Base-by-base conservation (phyloP, 2,888 invertebrate genomes). In the Zootermopsis nevadensis region DNA sequence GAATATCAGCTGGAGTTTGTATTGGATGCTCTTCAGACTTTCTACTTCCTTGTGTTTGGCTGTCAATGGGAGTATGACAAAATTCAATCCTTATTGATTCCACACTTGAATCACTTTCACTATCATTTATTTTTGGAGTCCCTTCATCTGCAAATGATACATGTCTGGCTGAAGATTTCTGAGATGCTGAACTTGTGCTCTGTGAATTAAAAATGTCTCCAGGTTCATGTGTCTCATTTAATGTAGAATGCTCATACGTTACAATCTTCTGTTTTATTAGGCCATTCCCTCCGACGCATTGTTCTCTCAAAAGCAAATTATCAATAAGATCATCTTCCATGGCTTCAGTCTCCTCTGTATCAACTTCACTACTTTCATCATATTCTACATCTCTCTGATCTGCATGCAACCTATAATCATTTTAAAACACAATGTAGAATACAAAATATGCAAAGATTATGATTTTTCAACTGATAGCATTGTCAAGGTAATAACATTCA, bases 361-460 rank as follows among this genome's bases (percentile, higher is more conserved):
- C 53, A 55, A 30, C 55, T 31, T 77, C 74, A n/a, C 27, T 53
- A 7, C 33, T 35, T 4, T 74, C 74, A n/a, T 82, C 74, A 31
- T 82, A 42, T n/a, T 82, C 84, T 8, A 60, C 48, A 27, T 81
- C 76, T 22, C 31, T 55, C 19, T 85, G 83, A 33, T 85, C 84
- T 30, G 85, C 85, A 53, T 86, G 90, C 86, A 48, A 90, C 88
- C 89, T 90, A 87, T 83, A 88, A 86, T 35, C 22, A 48, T 48
- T 48, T 48, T 6, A 3, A 48, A 69, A 15, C 1, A 69, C 30
- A 69, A 69, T 69, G 7, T 31, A n/a, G n/a, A n/a, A n/a, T n/a
- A 30, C 7, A 48, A 3, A 67, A n/a, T 19, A 67, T 67, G 3
- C 4, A 8, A 60, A n/a, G 60, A 60, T 8, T 3, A 60, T 6